Evolutionary conservation across 1,140 invertebrate species (phyloP).

Genomic region (Meteorus sp.): DNA sequence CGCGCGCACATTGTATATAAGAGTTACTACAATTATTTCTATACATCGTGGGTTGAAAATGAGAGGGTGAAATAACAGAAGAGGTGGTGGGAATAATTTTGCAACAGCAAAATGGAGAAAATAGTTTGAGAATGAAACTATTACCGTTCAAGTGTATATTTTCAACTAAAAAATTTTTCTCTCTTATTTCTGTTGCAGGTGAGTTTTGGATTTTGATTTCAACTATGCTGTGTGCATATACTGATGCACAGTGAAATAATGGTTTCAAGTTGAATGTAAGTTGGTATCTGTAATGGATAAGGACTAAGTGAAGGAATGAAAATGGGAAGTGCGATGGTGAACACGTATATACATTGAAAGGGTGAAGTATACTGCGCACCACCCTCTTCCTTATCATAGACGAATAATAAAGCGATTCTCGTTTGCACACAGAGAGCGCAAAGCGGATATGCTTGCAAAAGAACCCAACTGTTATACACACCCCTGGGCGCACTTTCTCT

Average conservation of each 20-base stretch:
- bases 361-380: background rate
- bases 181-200: constrained; percentile 15
- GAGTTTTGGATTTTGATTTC: background rate
- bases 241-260: too few species aligned
- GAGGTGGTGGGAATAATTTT: background rate
- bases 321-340: too few species aligned
- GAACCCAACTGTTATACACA: too few species aligned
- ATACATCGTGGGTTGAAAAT: constrained; percentile 3
- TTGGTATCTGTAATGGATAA: too few species aligned
- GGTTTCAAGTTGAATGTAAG: too few species aligned
- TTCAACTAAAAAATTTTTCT: constrained; percentile 6
- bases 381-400: background rate
- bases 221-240: background rate
- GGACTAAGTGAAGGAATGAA: background rate
- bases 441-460: too few species aligned
- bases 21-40: constrained; percentile 2
- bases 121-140: too few species aligned
- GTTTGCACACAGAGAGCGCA: constrained; percentile 12
- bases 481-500: constrained; percentile 5
- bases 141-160: background rate
- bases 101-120: too few species aligned
- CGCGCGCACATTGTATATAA: constrained; percentile 30
- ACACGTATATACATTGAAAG: background rate
- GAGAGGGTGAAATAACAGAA: background rate
- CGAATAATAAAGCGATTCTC: constrained; percentile 26